Conservation (phyloP, 2,797 vertebrate genomes). For the Mastacembelus armatus region DNA sequence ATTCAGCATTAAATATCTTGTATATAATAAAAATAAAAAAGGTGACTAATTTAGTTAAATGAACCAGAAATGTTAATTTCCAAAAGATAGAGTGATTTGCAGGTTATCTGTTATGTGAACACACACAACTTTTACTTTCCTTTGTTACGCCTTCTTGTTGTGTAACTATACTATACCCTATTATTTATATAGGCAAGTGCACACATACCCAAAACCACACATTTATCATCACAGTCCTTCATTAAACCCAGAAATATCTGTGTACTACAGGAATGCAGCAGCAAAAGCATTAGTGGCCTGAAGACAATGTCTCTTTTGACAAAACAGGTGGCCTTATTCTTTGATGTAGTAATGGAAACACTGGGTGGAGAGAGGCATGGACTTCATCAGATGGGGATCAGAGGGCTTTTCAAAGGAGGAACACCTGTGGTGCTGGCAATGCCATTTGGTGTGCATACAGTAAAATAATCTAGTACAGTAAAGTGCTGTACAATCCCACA, state of each 20-base stretch:
- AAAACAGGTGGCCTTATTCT: conserved; percentile 56
- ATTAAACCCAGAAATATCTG: neutral
- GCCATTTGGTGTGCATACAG: conserved; percentile 21
- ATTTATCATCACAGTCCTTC: neutral
- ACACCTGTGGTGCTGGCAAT: conserved; percentile 30
- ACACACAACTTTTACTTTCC: neutral
- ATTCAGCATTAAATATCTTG: neutral
- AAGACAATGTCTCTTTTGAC: conserved; percentile 49
- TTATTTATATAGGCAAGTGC: too few relatives aligned
- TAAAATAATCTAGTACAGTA: too few relatives aligned
- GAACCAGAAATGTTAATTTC: too few relatives aligned
- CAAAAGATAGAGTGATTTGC: too few relatives aligned
- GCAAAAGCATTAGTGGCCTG: neutral
- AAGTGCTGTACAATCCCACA: neutral
- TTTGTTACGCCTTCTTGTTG: neutral
- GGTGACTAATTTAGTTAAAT: too few relatives aligned
- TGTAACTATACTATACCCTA: neutral
- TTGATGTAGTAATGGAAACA: conserved; percentile 57
- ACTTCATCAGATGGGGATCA: conserved; percentile 59
- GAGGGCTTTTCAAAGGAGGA: conserved; percentile 45
- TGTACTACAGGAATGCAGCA: neutral
- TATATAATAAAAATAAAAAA: neutral
- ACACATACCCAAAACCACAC: too few relatives aligned
- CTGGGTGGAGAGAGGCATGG: conserved; percentile 34
- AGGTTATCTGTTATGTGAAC: too few relatives aligned